Conservation (phyloP, 2,797 vertebrate genomes). For the Spinus pinus region DNA sequence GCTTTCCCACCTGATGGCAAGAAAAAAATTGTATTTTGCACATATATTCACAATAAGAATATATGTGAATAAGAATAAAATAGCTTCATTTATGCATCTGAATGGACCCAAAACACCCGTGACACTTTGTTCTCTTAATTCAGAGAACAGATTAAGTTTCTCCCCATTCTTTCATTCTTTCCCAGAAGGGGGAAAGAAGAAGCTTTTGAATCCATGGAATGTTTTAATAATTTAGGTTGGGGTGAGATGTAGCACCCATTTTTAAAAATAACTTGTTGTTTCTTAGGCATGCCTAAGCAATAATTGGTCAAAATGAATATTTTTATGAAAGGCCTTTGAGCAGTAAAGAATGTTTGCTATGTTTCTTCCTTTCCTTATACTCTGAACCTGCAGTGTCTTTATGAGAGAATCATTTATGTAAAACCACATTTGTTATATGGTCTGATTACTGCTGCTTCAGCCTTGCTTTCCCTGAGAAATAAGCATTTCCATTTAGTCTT, state of each 20-base stretch:
- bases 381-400: rapidly evolving
- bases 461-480: not conserved
- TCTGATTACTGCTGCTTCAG: not conserved
- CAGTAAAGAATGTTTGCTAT: not conserved
- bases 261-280: not conserved
- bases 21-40: not conserved
- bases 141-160: not conserved
- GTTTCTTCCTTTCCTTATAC: not conserved
- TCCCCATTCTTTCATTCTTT: not conserved
- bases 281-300: not conserved
- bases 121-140: not conserved
- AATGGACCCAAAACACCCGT: rapidly evolving
- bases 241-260: not conserved
- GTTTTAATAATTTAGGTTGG: not conserved
- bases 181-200: rapidly evolving
- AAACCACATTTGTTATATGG: not conserved
- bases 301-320: not conserved
- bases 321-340: not conserved
- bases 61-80: too few relatives aligned
- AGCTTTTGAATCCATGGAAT: not conserved
- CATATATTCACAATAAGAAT: not conserved
- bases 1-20: not conserved
- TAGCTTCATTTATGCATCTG: not conserved
- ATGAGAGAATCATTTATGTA: not conserved
- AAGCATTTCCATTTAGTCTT: not conserved